A percentile compares a stretch with the other conserved stretches of the same genome.
These are phyloP conservation scores for Mormyrops attenuatus DNA, from an alignment of 2,797 vertebrate genomes.

Conservation along the genomic window DNA sequence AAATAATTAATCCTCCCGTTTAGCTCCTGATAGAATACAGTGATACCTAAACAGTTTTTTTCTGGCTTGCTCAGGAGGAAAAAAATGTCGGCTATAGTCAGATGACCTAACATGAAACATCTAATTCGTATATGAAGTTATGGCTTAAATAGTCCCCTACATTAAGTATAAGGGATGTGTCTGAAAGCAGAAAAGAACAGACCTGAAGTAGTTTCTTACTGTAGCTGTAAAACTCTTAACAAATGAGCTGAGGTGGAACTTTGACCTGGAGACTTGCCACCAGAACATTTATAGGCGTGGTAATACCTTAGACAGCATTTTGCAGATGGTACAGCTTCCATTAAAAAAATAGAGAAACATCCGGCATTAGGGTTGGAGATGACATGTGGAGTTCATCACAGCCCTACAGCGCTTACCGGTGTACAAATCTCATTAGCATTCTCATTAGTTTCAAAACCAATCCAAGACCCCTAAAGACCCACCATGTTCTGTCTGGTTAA, in stretches of 20 bases:
- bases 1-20: not conserved
- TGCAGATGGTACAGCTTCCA: not conserved
- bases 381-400: conserved; percentile 12
- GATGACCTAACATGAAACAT: not conserved
- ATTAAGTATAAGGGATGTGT: not conserved
- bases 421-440: conserved; percentile 13
- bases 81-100: not conserved
- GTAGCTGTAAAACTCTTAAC: not conserved
- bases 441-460: conserved; percentile 13
- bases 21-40: not conserved
- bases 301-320: not conserved
- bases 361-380: not conserved
- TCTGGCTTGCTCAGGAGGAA: not conserved
- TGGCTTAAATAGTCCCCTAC: not conserved
- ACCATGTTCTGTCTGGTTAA: conserved; percentile 4
- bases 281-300: not conserved
- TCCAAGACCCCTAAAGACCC: not conserved
- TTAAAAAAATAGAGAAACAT: not conserved
- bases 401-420: conserved; percentile 6
- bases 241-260: not conserved
- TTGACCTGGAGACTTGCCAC: not conserved
- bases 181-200: not conserved
- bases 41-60: not conserved
- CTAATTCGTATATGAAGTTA: not conserved
- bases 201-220: not conserved